Evolutionary conservation across 2,888 invertebrate species (phyloP).

Genomic region (Andrena marginata): DNA sequence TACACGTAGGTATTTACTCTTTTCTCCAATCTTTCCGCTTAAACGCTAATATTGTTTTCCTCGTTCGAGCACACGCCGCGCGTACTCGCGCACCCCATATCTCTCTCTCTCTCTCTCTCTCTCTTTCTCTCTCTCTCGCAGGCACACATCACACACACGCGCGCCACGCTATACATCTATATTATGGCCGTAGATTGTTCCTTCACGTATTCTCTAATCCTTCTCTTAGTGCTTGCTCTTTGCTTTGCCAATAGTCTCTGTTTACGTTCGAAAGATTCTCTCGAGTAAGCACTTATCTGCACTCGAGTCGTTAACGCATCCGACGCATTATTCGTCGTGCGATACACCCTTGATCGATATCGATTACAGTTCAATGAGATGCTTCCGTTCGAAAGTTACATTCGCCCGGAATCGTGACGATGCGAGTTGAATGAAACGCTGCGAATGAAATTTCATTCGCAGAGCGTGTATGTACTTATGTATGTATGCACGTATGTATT

Average conservation of each 20-base stretch:
- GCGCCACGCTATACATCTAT: conserved; percentile 54
- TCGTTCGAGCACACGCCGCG: conserved; percentile 7
- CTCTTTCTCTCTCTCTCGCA: not conserved
- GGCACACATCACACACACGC: conserved; percentile 6
- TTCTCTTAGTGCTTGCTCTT: conserved; percentile 1
- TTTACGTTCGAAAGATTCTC: not conserved
- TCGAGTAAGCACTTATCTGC: conserved; percentile 14
- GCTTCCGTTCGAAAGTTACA: not conserved
- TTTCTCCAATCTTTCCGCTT: conserved; percentile 44
- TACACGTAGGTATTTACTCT: conserved; percentile 50
- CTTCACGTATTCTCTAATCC: conserved; percentile 3
- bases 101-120: not conserved
- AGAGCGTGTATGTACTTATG: too few species aligned
- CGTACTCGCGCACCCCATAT: not conserved
- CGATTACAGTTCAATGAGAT: not conserved
- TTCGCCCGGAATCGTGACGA: not conserved
- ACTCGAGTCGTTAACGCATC: conserved; percentile 7
- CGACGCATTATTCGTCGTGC: not conserved
- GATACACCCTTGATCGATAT: conserved; percentile 17
- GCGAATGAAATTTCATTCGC: not conserved
- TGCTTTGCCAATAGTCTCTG: not conserved
- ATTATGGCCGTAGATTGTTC: conserved; percentile 71
- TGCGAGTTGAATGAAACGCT: not conserved
- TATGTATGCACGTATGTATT: not conserved
- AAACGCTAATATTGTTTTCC: conserved; percentile 69